Evolutionary conservation across 2,113 vertebrate species (phyloP).

Genomic region (Promerops cafer): DNA sequence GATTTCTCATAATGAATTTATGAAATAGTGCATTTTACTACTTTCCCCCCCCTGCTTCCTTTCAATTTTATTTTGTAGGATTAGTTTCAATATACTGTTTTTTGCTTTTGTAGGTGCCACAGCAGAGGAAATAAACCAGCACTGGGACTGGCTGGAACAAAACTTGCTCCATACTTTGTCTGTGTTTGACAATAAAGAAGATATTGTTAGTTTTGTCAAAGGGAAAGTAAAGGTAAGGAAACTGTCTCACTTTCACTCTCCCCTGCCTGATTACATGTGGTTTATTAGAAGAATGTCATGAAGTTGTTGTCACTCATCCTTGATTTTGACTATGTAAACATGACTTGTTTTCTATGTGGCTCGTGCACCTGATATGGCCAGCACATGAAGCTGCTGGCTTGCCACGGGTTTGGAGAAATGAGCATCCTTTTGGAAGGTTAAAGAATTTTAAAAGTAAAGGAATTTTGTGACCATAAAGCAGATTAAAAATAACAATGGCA

Average conservation of each 20-base stretch:
- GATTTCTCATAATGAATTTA: not conserved
- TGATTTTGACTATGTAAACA: not conserved
- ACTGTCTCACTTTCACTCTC: not conserved
- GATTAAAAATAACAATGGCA: not conserved
- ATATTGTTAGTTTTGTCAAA: constrained; percentile 88
- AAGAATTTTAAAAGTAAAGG: not conserved
- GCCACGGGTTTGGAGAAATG: not conserved
- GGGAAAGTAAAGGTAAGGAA: constrained; percentile 92
- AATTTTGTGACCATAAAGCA: not conserved
- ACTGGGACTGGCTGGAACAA: constrained; percentile 95
- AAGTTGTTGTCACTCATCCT: not conserved
- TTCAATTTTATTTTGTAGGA: not conserved
- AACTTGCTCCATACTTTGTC: constrained; percentile 91
- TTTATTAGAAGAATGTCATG: not conserved
- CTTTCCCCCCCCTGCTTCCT: not conserved
- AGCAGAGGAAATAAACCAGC: constrained; percentile 87
- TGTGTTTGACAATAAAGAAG: constrained; percentile 97
- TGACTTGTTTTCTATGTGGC: not conserved
- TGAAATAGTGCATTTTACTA: not conserved
- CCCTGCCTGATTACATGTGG: not conserved
- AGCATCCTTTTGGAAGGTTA: not conserved
- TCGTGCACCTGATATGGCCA: not conserved
- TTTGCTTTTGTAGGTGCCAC: constrained; percentile 78
- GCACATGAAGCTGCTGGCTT: not conserved
- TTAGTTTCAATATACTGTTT: not conserved